These are phyloP conservation scores for Falco berigora DNA, from an alignment of 2,797 vertebrate genomes.

Conservation along the genomic window DNA sequence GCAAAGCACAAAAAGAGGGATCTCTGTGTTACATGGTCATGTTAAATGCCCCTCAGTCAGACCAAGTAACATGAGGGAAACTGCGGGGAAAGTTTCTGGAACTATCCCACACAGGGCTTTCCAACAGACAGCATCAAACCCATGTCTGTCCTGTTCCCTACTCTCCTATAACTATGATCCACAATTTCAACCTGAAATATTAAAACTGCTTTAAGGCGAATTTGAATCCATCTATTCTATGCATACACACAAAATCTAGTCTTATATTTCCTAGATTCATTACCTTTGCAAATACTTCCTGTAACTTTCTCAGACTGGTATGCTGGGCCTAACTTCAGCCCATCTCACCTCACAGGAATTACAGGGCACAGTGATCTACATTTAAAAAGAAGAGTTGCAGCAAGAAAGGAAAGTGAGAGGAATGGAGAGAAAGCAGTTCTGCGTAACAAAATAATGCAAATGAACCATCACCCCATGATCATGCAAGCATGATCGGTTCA, in stretches of 20 bases:
- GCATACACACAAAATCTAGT: fast-evolving
- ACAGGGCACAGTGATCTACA: not conserved
- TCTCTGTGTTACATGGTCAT: not conserved
- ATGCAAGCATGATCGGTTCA: fast-evolving
- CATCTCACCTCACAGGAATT: not conserved
- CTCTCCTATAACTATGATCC: not conserved
- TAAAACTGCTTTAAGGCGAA: not conserved
- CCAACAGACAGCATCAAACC: not conserved
- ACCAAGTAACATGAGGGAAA: not conserved
- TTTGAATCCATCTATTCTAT: not conserved
- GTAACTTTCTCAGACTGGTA: not conserved
- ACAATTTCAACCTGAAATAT: not conserved
- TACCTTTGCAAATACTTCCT: not conserved
- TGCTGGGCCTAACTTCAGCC: not conserved
- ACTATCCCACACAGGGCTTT: not conserved
- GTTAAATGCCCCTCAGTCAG: not conserved
- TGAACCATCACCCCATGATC: not conserved
- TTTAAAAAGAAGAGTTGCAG: not conserved
- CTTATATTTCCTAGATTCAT: not conserved
- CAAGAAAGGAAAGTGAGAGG: not conserved
- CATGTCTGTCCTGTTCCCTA: fast-evolving
- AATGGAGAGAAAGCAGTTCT: too few relatives aligned
- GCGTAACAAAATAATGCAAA: not conserved
- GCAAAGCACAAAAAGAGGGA: not conserved
- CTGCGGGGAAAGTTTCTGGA: not conserved